phyloP scores from a whole-genome alignment of 2,888 invertebrate genomes.

The Alloscopus bannaensis region DNA sequence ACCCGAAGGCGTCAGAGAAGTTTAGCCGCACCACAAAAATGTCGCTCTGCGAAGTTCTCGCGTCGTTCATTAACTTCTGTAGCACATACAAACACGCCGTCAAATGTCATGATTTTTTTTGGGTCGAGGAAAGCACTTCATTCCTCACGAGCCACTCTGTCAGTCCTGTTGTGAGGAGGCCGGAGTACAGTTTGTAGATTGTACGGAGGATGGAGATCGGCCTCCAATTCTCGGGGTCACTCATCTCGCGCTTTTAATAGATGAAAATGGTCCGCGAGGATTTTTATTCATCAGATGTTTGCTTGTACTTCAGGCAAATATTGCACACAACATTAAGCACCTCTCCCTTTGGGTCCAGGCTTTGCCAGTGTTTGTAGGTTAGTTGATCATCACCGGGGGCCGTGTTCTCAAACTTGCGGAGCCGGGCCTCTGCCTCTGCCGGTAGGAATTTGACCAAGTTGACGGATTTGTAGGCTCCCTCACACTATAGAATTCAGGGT shows the following conservation, averaged over 20 bases:
- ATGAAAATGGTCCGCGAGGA: conserved; percentile 68
- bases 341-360: conserved; percentile 62
- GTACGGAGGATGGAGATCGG: conserved; percentile 70
- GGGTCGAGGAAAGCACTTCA: conserved; percentile 64
- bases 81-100: conserved; percentile 73
- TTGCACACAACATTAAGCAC: conserved; percentile 38
- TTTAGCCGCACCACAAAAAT: conserved; percentile 44
- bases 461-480: neutral
- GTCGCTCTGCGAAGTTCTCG: neutral
- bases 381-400: conserved; percentile 72
- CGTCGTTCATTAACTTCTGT: conserved; percentile 23
- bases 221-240: conserved; percentile 69
- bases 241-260: conserved; percentile 68
- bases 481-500: conserved; percentile 13
- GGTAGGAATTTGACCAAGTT: conserved; percentile 26
- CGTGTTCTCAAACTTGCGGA: conserved; percentile 62
- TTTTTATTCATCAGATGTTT: conserved; percentile 66
- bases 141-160: conserved; percentile 62
- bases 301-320: conserved; percentile 35
- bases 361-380: conserved; percentile 62
- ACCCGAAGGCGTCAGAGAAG: conserved; percentile 51
- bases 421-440: conserved; percentile 25
- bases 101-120: conserved; percentile 75
- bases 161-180: conserved; percentile 67
- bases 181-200: conserved; percentile 67